phyloP scores from a whole-genome alignment of 1,140 invertebrate species.

The Lepidotrigona ventralis region DNA sequence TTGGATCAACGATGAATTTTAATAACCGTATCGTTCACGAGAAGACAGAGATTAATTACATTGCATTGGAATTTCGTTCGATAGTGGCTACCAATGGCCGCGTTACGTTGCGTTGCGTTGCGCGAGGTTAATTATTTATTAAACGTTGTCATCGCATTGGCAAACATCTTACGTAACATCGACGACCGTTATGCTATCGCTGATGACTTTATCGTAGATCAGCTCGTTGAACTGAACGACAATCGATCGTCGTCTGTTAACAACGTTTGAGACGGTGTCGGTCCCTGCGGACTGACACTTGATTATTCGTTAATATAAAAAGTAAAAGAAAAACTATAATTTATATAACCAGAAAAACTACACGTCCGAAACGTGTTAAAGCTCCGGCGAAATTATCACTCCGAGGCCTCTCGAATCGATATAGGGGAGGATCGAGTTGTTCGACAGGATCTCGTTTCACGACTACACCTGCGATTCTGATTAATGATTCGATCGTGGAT shows the following conservation, averaged over 20 bases:
- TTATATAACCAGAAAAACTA: no score
- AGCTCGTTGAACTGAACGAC: background rate
- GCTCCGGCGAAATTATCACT: background rate
- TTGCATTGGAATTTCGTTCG: no score
- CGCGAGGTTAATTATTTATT: constrained; percentile 51
- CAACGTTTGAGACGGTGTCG: no score
- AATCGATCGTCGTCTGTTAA: no score
- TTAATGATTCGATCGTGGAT: background rate
- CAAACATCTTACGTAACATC: background rate
- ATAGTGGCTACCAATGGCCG: no score
- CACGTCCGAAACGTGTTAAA: no score
- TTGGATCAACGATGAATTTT: constrained; percentile 52
- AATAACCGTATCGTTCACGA: constrained; percentile 48
- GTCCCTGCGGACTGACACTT: no score
- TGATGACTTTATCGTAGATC: background rate
- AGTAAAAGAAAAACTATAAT: no score
- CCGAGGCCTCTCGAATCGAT: background rate
- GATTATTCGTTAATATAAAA: no score
- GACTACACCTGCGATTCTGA: background rate
- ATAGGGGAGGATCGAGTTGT: no score
- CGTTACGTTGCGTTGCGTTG: constrained; percentile 7
- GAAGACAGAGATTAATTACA: constrained; percentile 42
- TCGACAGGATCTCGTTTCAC: background rate
- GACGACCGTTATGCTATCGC: background rate
- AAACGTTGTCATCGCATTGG: background rate